phyloP scores from a whole-genome alignment of 2,113 vertebrate species.

The Erythrolamprus reginae region DNA sequence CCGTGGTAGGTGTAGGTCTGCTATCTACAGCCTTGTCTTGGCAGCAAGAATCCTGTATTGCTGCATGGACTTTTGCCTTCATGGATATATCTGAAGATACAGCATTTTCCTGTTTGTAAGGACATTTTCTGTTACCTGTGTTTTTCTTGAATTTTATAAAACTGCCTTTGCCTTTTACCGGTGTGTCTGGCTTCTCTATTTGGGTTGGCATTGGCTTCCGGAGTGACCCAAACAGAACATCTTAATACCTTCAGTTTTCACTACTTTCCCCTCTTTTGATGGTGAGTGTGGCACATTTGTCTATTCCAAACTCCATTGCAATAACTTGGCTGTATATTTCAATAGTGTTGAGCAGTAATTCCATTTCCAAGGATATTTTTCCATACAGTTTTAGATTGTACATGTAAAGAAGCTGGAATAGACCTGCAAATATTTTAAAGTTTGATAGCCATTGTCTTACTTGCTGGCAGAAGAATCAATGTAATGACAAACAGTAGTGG shows the following conservation, averaged over 20 bases:
- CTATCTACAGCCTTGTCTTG: no score
- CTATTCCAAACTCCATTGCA: neutral
- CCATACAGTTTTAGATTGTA: neutral
- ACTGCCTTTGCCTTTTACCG: no score
- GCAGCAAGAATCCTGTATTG: no score
- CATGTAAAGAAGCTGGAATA: neutral
- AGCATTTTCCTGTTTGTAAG: no score
- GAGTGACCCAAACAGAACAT: no score
- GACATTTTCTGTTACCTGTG: no score
- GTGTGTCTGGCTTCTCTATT: no score
- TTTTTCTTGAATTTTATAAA: no score
- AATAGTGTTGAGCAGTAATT: neutral
- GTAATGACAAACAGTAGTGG: neutral
- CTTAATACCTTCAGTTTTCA: neutral
- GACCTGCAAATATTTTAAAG: neutral
- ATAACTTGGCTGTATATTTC: neutral
- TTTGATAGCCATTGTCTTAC: neutral
- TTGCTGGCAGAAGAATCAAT: neutral
- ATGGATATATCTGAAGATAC: no score
- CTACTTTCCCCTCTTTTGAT: neutral
- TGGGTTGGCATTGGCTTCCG: no score
- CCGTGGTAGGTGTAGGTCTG: no score
- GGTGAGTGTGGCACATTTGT: neutral
- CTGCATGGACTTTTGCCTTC: no score
- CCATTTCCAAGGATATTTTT: neutral